Conservation (phyloP, 2,888 invertebrate genomes). For the Tetragonula carbonaria region DNA sequence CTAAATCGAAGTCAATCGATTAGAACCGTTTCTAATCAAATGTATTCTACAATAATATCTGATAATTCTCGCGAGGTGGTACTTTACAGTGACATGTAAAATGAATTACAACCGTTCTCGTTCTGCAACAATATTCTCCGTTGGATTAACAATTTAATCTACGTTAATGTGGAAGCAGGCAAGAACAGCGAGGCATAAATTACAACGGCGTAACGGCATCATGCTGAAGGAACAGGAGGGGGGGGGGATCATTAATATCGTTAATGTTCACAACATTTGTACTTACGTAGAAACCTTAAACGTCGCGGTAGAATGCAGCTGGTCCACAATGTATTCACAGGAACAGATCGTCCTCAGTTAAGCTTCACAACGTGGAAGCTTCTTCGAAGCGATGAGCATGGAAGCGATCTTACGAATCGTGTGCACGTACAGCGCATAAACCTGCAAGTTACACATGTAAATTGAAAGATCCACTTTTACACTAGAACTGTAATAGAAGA, state of each 20-base stretch:
- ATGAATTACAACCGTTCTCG: background rate
- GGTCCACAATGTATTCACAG: constrained; percentile 15
- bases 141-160: background rate
- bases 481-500: background rate
- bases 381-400: constrained; percentile 24
- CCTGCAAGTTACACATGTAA: background rate
- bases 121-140: background rate
- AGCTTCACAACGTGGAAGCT: constrained; percentile 14
- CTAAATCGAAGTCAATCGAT: too few species aligned
- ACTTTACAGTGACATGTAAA: background rate
- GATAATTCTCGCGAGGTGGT: too few species aligned
- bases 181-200: background rate
- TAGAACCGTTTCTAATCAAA: too few species aligned
- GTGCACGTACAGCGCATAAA: constrained; percentile 13
- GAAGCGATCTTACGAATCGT: background rate
- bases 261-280: background rate
- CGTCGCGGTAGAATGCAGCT: constrained; percentile 6
- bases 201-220: background rate
- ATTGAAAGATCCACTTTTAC: background rate
- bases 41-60: too few species aligned
- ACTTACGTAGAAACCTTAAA: constrained; percentile 19
- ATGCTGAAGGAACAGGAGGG: background rate
- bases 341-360: constrained; percentile 18
- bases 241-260: background rate
- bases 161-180: background rate